Base-by-base conservation (phyloP, 2,888 invertebrate genomes). In the Melieria omissa region DNA sequence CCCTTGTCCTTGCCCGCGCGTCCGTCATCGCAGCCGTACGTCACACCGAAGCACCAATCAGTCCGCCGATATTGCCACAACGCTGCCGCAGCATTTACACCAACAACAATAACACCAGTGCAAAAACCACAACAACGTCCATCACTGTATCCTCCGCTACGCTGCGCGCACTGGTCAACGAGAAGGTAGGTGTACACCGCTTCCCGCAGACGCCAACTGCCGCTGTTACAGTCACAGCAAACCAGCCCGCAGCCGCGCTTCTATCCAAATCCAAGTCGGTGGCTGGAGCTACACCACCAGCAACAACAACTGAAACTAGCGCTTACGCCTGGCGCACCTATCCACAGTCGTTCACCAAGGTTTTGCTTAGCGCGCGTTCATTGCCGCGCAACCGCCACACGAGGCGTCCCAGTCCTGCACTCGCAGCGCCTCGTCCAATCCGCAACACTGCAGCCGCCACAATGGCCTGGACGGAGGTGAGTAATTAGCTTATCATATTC, bases 391-490 rank as follows among this genome's bases (percentile, higher is more conserved):
- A 58, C 67, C 16, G 45, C 67, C 60, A 67, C 52, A 52, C 60
- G 60, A 67, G 60, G 67, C 29, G 29, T 29, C 29, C 29, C 29
- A 29, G 29, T 29, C 29, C 29, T 29, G 29, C 29, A 29, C 29
- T 3, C 29, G 29, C 29, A 29, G 70, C 70, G 49, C 58, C 65
- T 14, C 49, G 41, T 58, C 57, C 62, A 61, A 62, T 62, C 61
- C 62, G 62, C 62, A 62, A 69, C 69, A 62, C 55, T 69, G 61
- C 61, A 44, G 64, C 65, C 64, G 44, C 65, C 70, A 75, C 61
- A 54, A 78, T 78, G 78, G 76, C 78, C 73, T 78, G 77, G 78
- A 78, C 78, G 73, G 78, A 78, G 75, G 78, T 77, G 57, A 76
- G 78, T 76, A 16, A 67, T 44, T 14, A 16, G 67, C 52, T 67